A percentile compares a stretch with the other conserved stretches of the same genome.
Conservation (phyloP, 2,888 invertebrate genomes). For the Hypomecis punctinalis region DNA sequence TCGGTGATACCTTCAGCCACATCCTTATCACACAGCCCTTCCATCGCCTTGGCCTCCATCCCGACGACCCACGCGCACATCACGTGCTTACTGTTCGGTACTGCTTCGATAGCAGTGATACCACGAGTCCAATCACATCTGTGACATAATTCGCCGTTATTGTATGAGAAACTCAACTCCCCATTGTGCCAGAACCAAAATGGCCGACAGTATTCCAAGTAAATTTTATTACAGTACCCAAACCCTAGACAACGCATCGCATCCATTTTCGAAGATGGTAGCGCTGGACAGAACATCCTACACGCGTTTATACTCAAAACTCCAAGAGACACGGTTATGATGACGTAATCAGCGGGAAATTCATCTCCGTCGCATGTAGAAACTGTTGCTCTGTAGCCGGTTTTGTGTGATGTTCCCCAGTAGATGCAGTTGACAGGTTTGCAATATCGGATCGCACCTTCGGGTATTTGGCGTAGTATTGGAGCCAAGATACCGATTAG, state of each 20-base stretch:
- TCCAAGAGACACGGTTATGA: conserved; percentile 91
- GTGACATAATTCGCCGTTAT: conserved; percentile 77
- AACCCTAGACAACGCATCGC: conserved; percentile 89
- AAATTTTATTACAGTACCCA: conserved; percentile 91
- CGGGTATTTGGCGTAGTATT: conserved; percentile 86
- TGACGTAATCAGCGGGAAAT: conserved; percentile 91
- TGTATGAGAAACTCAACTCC: conserved; percentile 87
- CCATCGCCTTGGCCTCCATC: conserved; percentile 87
- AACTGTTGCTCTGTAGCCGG: conserved; percentile 82
- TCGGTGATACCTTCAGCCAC: conserved; percentile 87
- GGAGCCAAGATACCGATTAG: conserved; percentile 87
- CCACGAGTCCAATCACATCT: conserved; percentile 90
- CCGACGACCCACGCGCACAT: conserved; percentile 90
- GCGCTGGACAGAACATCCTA: conserved; percentile 88
- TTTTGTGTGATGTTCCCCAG: conserved; percentile 86
- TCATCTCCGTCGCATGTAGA: conserved; percentile 88
- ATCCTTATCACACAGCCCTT: conserved; percentile 87
- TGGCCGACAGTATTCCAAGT: conserved; percentile 89
- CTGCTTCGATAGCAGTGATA: conserved; percentile 87
- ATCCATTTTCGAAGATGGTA: conserved; percentile 88
- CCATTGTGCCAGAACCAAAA: conserved; percentile 90
- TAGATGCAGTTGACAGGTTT: conserved; percentile 89
- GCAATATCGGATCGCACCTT: conserved; percentile 86
- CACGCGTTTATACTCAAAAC: conserved; percentile 87
- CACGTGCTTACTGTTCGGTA: conserved; percentile 89